phyloP scores from a whole-genome alignment of 2,797 vertebrate genomes.

The Bufotes viridis region DNA sequence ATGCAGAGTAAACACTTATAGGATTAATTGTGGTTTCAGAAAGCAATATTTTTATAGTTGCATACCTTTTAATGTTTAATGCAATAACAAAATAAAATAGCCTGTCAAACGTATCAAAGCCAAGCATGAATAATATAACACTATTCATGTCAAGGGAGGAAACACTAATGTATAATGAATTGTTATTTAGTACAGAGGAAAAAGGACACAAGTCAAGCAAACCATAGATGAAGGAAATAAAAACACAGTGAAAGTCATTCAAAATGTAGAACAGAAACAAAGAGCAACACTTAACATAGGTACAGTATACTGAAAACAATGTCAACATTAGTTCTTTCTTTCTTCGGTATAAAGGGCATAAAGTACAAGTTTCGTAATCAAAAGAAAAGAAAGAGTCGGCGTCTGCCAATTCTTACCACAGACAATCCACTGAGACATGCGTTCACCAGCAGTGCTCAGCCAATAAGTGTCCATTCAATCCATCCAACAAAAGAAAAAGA shows the following conservation, averaged over 20 bases:
- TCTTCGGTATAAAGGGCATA: too few relatives aligned
- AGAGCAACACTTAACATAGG: neutral
- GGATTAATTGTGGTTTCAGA: neutral
- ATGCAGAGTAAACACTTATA: neutral
- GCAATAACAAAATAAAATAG: slow-evolving; percentile 13
- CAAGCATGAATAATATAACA: slow-evolving; percentile 29
- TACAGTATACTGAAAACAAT: neutral
- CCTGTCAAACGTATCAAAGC: slow-evolving; percentile 21
- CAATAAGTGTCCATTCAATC: too few relatives aligned
- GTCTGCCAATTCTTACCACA: too few relatives aligned
- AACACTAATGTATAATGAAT: slow-evolving; percentile 33
- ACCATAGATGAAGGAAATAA: neutral
- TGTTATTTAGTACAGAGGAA: neutral
- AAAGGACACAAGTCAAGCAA: neutral
- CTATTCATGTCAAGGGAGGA: slow-evolving; percentile 18
- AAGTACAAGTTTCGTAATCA: too few relatives aligned
- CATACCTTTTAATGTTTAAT: slow-evolving; percentile 14
- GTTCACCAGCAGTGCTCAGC: too few relatives aligned
- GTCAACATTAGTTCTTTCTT: neutral
- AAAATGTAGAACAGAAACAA: neutral
- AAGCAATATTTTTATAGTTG: neutral
- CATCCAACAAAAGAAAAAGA: too few relatives aligned
- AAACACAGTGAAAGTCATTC: neutral
- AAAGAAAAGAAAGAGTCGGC: too few relatives aligned
- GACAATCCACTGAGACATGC: too few relatives aligned